Conservation (phyloP, 2,113 vertebrate species). For the Oryzias javanicus region DNA sequence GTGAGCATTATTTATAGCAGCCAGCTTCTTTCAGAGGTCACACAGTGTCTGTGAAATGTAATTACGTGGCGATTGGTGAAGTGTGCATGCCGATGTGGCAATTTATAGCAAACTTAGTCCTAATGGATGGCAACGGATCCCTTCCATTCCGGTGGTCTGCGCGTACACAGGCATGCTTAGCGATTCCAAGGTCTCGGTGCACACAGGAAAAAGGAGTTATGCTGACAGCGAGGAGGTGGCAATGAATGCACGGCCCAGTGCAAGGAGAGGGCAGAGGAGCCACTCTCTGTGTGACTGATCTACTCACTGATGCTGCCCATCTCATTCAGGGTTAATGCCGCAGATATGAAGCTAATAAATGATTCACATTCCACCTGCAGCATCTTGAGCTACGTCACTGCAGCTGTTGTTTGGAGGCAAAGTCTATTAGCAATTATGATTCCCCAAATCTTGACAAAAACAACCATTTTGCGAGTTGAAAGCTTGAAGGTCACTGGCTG, state of each 20-base stretch:
- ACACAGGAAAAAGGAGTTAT: constrained; percentile 34
- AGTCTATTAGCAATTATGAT: background rate
- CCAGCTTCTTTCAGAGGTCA: constrained; percentile 57
- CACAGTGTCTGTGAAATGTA: constrained; percentile 65
- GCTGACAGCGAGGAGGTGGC: constrained; percentile 18
- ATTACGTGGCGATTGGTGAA: constrained; percentile 67
- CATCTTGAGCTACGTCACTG: background rate
- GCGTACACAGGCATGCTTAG: background rate
- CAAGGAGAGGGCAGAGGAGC: constrained; percentile 59
- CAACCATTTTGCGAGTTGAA: background rate
- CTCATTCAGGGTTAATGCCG: constrained; percentile 45
- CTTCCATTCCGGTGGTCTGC: constrained; percentile 1
- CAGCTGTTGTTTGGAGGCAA: background rate
- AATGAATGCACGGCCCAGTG: constrained; percentile 31
- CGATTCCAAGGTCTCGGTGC: constrained; percentile 42
- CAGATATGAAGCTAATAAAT: constrained; percentile 28
- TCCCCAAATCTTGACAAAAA: background rate
- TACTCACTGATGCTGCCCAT: constrained; percentile 1
- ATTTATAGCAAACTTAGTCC: constrained; percentile 53
- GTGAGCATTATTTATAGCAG: constrained; percentile 40
- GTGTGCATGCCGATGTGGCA: constrained; percentile 34
- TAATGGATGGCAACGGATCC: constrained; percentile 48
- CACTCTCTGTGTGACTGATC: constrained; percentile 36
- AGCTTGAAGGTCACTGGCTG: constrained; percentile 58
- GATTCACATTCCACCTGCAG: constrained; percentile 13